A percentile compares a stretch with the other conserved stretches of the same genome.
Conservation (phyloP, 2,888 invertebrate genomes). For the Limnephilus auricula region DNA sequence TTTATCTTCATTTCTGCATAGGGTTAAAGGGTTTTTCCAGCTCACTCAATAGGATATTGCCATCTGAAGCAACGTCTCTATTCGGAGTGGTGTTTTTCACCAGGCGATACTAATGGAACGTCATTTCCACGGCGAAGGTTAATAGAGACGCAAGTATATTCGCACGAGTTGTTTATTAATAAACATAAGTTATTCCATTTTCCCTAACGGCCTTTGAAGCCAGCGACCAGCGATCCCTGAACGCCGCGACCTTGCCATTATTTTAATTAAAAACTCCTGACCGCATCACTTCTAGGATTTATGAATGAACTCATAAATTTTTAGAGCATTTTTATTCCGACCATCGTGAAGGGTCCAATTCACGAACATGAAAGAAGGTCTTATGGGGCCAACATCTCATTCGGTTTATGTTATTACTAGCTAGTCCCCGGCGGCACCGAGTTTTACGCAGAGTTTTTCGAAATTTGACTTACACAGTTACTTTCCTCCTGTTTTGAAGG, state of each 20-base stretch:
- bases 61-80: too few species aligned
- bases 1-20: too few species aligned
- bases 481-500: too few species aligned
- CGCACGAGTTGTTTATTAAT: not conserved
- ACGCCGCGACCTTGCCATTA: conserved; percentile 10
- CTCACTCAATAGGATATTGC: too few species aligned
- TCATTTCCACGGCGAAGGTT: not conserved
- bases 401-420: not conserved
- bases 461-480: too few species aligned
- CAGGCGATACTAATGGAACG: too few species aligned
- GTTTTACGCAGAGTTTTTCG: too few species aligned
- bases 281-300: conserved; percentile 27
- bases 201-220: not conserved
- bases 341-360: conserved; percentile 17
- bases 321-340: conserved; percentile 18
- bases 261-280: conserved; percentile 38
- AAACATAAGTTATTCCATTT: not conserved
- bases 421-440: too few species aligned
- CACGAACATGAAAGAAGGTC: not conserved
- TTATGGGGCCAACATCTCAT: not conserved
- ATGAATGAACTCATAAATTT: conserved; percentile 38
- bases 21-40: too few species aligned
- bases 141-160: not conserved
- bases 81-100: too few species aligned
- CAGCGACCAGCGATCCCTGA: not conserved